Percentiles rank a stretch among this genome's conserved stretches.
phyloP scores from a whole-genome alignment of 2,113 vertebrate genomes.

The Sceloporus tristichus region DNA sequence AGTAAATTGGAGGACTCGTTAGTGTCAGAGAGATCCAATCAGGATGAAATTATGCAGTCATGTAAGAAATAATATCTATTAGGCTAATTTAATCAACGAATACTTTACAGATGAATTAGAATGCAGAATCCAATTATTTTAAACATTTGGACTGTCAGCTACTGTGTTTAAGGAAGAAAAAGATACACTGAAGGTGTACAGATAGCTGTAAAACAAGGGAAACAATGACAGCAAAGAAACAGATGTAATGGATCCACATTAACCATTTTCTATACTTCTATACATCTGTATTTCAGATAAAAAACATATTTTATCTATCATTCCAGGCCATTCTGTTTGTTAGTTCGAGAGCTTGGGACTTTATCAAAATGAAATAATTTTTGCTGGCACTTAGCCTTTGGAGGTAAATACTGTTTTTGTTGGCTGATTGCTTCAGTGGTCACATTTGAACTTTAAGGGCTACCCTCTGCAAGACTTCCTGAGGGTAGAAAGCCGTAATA shows the following conservation, averaged over 20 bases:
- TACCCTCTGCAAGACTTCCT: background rate
- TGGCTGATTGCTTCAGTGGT: background rate
- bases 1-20: conserved; percentile 90
- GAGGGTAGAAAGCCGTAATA: background rate
- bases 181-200: conserved; percentile 52
- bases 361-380: background rate
- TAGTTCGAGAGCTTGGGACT: background rate
- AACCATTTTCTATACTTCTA: background rate
- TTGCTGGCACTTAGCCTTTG: background rate
- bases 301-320: background rate
- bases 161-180: conserved; percentile 57
- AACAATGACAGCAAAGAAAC: conserved; percentile 61
- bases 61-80: conserved; percentile 96
- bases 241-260: background rate
- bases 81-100: conserved; percentile 98
- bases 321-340: background rate
- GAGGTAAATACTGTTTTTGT: background rate
- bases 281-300: background rate
- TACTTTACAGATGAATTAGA: conserved; percentile 96
- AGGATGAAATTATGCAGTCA: conserved; percentile 88
- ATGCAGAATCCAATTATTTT: conserved; percentile 95
- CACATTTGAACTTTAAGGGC: background rate
- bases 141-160: conserved; percentile 85
- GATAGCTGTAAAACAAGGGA: conserved; percentile 58
- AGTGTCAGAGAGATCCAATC: conserved; percentile 80